These are phyloP conservation scores for Grus americana DNA, from an alignment of 2,113 vertebrate species.

Conservation along the genomic window DNA sequence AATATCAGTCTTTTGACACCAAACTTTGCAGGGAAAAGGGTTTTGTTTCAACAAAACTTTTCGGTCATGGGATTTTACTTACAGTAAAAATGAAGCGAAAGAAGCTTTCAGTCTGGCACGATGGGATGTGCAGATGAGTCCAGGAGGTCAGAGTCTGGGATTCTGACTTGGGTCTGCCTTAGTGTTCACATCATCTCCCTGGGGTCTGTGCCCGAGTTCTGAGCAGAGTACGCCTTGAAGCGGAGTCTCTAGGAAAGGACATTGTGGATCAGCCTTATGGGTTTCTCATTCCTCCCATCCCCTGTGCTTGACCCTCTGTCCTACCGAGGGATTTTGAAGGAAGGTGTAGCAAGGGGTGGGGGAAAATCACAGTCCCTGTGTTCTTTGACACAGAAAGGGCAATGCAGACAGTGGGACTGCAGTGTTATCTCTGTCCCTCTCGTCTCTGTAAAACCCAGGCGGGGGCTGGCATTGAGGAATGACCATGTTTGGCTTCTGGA, in stretches of 20 bases:
- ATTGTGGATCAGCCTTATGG: neutral
- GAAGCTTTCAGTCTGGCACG: neutral
- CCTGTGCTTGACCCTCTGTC: neutral
- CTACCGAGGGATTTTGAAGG: accelerated
- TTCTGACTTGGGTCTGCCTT: neutral
- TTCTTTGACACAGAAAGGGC: neutral
- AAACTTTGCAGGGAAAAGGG: neutral
- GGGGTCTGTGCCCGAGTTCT: accelerated
- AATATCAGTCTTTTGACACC: neutral
- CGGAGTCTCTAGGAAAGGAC: neutral
- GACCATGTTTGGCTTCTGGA: neutral
- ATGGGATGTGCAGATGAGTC: neutral
- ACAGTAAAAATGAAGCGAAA: neutral
- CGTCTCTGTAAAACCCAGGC: neutral
- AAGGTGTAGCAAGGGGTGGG: neutral
- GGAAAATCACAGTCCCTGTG: too few relatives aligned
- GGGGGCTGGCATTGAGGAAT: neutral
- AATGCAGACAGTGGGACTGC: neutral
- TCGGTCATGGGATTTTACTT: neutral
- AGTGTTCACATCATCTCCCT: too few relatives aligned
- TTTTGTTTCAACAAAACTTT: neutral
- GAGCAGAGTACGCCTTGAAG: neutral
- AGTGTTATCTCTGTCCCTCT: neutral
- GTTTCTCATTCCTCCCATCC: neutral
- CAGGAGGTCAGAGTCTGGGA: neutral